A percentile compares a stretch with the other conserved stretches of the same genome.
phyloP scores from a whole-genome alignment of 2,888 invertebrate species.

The Netelia virgata region DNA sequence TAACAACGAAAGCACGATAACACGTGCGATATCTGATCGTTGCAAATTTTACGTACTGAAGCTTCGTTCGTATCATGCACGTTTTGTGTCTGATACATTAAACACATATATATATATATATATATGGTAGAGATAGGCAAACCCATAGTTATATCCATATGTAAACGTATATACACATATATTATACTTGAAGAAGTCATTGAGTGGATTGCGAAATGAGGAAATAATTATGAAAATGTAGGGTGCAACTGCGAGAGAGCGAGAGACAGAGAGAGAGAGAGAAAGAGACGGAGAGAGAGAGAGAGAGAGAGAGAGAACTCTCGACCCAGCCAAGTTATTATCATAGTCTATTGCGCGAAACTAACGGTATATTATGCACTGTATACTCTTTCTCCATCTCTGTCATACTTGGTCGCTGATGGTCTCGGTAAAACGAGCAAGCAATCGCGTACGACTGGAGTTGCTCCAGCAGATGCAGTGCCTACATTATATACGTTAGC shows the following conservation, averaged over 20 bases:
- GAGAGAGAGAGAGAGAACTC: constrained; percentile 46
- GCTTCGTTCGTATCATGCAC: too few relatives aligned
- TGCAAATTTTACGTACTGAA: too few relatives aligned
- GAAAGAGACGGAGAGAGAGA: constrained; percentile 28
- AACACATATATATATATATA: too few relatives aligned
- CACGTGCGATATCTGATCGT: too few relatives aligned
- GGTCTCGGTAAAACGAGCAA: constrained; percentile 13
- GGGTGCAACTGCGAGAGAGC: constrained; percentile 54
- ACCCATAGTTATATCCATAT: neutral
- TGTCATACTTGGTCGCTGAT: constrained; percentile 53
- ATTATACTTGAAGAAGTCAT: constrained; percentile 47
- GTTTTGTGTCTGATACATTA: too few relatives aligned
- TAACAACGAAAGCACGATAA: too few relatives aligned
- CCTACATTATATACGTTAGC: neutral
- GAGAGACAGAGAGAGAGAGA: too few relatives aligned
- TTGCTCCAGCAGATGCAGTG: constrained; percentile 8
- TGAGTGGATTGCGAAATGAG: constrained; percentile 76
- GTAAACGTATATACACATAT: neutral
- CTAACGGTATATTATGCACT: constrained; percentile 59
- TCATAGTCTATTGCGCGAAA: constrained; percentile 67
- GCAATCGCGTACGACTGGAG: neutral
- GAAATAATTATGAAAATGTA: constrained; percentile 79
- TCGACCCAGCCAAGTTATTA: constrained; percentile 66
- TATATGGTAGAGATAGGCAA: neutral
- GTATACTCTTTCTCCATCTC: constrained; percentile 32